Evolutionary conservation across 23 tunicate species (phyloP), one percentile per base, ranked within the genome.

Genomic region (Clavelina lepadiformis): DNA sequence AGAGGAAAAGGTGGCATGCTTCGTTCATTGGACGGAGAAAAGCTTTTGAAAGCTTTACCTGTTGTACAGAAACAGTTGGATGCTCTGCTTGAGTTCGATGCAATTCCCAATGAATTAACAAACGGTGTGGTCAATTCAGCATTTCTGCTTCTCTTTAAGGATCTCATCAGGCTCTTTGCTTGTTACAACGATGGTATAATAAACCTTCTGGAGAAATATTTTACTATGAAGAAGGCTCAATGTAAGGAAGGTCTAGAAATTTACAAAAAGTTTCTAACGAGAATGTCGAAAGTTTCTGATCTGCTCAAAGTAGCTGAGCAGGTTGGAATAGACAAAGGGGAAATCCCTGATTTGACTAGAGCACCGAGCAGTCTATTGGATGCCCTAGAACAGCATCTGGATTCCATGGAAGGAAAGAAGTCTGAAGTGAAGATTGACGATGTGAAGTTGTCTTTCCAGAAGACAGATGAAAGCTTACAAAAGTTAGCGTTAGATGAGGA

Each of bases 241-340:
- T 94, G 99, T 62, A 86, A 87, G 71, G 95, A 86, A 46, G 83
- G 79, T n/a, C 75, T 94, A 0, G 99, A 94, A 19, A 46, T 86
- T 31, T 94, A 94, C 72, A 86, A 94, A 71, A 76, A 77, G 52
- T 94, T 80, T 55, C 46, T 94, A 72, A 86, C 85, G 6, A 70
- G 99, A 81, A 94, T 82, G 91, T 65, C 65, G 8, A 87, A 75
- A 73, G 91, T 94, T 67, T 82, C 94, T 1, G 91, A 86, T 19
- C 61, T 94, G 53, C 67, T 94, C 3, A 94, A 87, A 74, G 99
- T 94, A 0, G 99, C 99, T 3, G 99, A 94, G 41, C 94, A 94
- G 38, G 95, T 94, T 29, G 99, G 99, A 24, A 80, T 94, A 57
- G 99, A 94, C 35, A 86, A 94, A 75, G 99, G 99, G 18, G 99